Percentiles rank a stretch among this genome's conserved stretches.
phyloP scores from a whole-genome alignment of 2,797 vertebrate species.

The Sphenodon punctatus region DNA sequence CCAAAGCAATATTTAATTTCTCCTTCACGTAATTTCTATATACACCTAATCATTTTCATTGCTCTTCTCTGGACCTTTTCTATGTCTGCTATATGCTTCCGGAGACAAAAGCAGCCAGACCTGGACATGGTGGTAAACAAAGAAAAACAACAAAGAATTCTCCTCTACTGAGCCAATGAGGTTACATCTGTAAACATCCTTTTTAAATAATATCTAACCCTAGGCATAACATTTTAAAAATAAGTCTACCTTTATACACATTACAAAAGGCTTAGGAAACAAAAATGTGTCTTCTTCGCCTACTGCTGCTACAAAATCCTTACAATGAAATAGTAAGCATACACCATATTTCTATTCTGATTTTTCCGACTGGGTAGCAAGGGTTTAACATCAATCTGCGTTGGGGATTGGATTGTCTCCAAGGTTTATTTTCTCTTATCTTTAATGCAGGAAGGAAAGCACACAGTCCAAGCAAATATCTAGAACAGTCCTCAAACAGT shows the following conservation, averaged over 20 bases:
- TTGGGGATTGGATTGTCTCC: conserved; percentile 58
- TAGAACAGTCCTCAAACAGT: conserved; percentile 72
- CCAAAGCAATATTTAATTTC: background rate
- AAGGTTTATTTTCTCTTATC: conserved; percentile 76
- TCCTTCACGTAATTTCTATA: background rate
- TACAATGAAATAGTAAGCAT: conserved; percentile 48
- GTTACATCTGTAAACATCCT: conserved; percentile 25
- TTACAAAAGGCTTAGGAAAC: conserved; percentile 45
- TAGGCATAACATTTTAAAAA: conserved; percentile 53
- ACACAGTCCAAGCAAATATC: conserved; percentile 54
- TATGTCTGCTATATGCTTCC: background rate
- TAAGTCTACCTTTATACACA: conserved; percentile 46
- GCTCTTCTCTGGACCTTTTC: conserved; percentile 28
- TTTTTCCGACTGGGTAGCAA: conserved; percentile 51
- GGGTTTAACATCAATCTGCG: conserved; percentile 59
- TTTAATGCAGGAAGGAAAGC: conserved; percentile 61
- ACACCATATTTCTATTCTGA: conserved; percentile 55
- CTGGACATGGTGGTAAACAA: background rate
- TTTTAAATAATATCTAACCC: conserved; percentile 19
- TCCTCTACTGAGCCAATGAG: background rate
- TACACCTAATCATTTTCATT: background rate
- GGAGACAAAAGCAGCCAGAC: conserved; percentile 16
- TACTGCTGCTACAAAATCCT: conserved; percentile 39
- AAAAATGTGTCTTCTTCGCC: conserved; percentile 29
- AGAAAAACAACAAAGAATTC: conserved; percentile 40